Evolutionary conservation across 2,888 invertebrate species (phyloP).

Genomic region (Odiellus spinosus): DNA sequence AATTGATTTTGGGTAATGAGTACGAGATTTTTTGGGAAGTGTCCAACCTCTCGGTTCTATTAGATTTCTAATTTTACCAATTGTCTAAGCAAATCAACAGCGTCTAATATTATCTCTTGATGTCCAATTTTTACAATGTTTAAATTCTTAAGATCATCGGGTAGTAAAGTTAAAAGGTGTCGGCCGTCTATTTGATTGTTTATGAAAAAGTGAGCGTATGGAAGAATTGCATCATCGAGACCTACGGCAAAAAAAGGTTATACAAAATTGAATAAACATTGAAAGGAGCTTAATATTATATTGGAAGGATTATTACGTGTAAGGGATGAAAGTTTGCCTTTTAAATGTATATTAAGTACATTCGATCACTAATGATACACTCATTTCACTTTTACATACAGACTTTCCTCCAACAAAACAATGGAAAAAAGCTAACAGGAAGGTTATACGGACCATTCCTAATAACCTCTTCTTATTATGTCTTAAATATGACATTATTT

Average conservation of each 20-base stretch:
- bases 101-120: conserved; percentile 81
- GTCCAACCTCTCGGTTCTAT: too few relatives aligned
- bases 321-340: not conserved
- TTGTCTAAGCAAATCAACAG: conserved; percentile 72
- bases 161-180: conserved; percentile 62
- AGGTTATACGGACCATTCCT: too few relatives aligned
- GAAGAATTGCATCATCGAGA: conserved; percentile 56
- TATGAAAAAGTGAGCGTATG: conserved; percentile 61
- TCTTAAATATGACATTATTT: too few relatives aligned
- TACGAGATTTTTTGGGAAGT: too few relatives aligned
- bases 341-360: too few relatives aligned
- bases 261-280: conserved; percentile 7
- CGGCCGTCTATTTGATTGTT: conserved; percentile 66
- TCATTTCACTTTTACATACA: too few relatives aligned
- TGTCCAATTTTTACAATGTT: conserved; percentile 76
- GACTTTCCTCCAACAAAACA: too few relatives aligned
- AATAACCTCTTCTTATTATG: too few relatives aligned
- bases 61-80: conserved; percentile 46
- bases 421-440: too few relatives aligned
- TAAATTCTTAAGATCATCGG: conserved; percentile 72
- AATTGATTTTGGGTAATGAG: too few relatives aligned
- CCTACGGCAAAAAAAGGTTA: conserved; percentile 37
- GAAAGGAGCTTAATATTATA: conserved; percentile 2
- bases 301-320: not conserved
- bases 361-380: too few relatives aligned